Evolutionary conservation across 2,797 vertebrate species (phyloP), one percentile per base, ranked within the genome.

Genomic region (Choloepus didactylus): DNA sequence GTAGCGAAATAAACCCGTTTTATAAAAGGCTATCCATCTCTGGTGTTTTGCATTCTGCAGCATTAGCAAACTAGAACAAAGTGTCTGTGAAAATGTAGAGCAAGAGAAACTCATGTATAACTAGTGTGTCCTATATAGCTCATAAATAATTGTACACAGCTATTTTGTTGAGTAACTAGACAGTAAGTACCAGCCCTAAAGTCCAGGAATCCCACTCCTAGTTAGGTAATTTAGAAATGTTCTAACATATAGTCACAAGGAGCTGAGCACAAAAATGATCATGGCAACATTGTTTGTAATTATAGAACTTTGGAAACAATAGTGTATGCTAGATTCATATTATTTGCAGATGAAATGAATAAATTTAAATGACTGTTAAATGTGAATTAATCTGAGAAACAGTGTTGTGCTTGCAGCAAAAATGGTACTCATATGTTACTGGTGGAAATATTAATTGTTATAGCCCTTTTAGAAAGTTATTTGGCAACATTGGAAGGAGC

Each of bases 301-400:
- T 76, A 49, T 1, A 62, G 87, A 59, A 69, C 76, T 81, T 59
- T 62, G 29, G 21, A 69, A 66, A 76, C 31, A 35, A 83, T 64
- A 73, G 62, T 35, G 12, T 64, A 31, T 54, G 6, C 7, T 27
- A 81, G 94, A 44, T 84, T 87, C 23, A 51, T 46, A 66, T 38
- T 62, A 31, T 75, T n/a, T 46, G 44, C 21, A 76, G 25, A 29
- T 89, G 27, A 95, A 70, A 88, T 85, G 46, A 76, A 69, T 88
- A 41, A 72, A 46, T 83, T 73, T 87, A 19, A 83, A 59, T 7
- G 54, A n/a, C 8, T 5, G 44, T 56, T 87, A 87, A 73, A 87
- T 73, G 49, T 54, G 67, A 51, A 73, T 90, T 44, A 76, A 70
- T 67, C 9, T 51, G 51, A 79, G 46, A 93, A 75, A 38, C 25